Percentiles rank a stretch among this genome's conserved stretches.
phyloP scores from a whole-genome alignment of 2,888 invertebrate species.

The Gortyna flavago region DNA sequence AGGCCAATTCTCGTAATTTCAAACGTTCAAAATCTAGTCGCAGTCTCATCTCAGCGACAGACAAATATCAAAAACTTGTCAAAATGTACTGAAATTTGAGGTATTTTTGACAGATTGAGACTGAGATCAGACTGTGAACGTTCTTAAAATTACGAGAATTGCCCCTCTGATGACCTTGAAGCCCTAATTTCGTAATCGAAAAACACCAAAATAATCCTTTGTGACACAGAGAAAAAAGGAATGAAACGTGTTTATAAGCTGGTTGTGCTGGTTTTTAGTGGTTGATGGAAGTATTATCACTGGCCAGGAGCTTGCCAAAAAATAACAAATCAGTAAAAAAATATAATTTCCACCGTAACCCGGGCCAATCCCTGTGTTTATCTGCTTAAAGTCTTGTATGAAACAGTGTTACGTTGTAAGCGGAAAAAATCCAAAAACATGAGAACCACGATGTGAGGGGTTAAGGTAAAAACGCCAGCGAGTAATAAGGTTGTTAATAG shows the following conservation, averaged over 20 bases:
- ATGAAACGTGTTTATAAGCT: slow-evolving; percentile 33
- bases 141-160: too few relatives aligned
- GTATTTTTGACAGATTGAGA: too few relatives aligned
- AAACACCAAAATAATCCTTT: slow-evolving; percentile 19
- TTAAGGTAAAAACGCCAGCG: slow-evolving; percentile 56
- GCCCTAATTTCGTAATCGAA: slow-evolving; percentile 39
- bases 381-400: slow-evolving; percentile 73
- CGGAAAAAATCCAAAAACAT: slow-evolving; percentile 66
- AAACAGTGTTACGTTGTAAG: slow-evolving; percentile 73
- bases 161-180: too few relatives aligned
- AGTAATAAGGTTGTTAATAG: neutral
- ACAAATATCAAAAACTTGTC: too few relatives aligned
- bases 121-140: too few relatives aligned
- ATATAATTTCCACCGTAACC: slow-evolving; percentile 66
- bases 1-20: too few relatives aligned
- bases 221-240: slow-evolving; percentile 6
- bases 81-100: too few relatives aligned
- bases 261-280: slow-evolving; percentile 30
- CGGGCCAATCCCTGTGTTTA: slow-evolving; percentile 72
- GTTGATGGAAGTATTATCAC: slow-evolving; percentile 44
- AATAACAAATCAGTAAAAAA: slow-evolving; percentile 62
- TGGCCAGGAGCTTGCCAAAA: slow-evolving; percentile 43
- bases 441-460: slow-evolving; percentile 39
- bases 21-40: too few relatives aligned
- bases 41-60: too few relatives aligned